Evolutionary conservation across 2,797 vertebrate species (phyloP).

Genomic region (Sparidentex hasta): DNA sequence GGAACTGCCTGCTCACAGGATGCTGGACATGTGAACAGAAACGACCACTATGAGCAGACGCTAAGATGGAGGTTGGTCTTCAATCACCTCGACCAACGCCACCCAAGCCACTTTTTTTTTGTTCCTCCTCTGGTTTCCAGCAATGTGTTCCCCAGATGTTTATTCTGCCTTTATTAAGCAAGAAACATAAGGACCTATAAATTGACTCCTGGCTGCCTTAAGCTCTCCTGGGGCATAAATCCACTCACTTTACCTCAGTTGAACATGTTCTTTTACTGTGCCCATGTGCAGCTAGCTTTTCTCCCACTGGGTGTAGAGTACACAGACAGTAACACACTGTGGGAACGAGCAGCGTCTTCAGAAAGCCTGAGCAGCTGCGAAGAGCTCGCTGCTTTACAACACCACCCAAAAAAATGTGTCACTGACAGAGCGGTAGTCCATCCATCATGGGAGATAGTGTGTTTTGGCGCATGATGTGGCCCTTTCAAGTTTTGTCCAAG

Average conservation of each 20-base stretch:
- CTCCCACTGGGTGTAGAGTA: constrained; percentile 64
- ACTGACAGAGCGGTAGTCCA: constrained; percentile 49
- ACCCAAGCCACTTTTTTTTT: constrained; percentile 69
- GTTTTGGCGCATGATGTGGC: constrained; percentile 52
- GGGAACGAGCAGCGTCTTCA: constrained; percentile 60
- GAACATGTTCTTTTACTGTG: constrained; percentile 61
- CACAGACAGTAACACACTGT: constrained; percentile 63
- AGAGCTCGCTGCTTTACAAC: constrained; percentile 47
- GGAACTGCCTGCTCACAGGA: constrained; percentile 67
- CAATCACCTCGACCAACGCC: constrained; percentile 81
- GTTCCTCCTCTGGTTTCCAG: constrained; percentile 64
- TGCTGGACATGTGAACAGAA: constrained; percentile 79
- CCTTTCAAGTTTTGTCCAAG: constrained; percentile 64
- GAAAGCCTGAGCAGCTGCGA: constrained; percentile 64
- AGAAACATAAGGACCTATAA: constrained; percentile 82
- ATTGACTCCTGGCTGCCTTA: constrained; percentile 77
- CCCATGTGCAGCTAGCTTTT: constrained; percentile 63
- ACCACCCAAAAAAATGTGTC: constrained; percentile 62
- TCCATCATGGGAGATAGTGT: constrained; percentile 63
- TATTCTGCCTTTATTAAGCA: constrained; percentile 82
- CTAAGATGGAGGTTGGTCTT: constrained; percentile 77
- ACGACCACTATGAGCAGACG: constrained; percentile 83
- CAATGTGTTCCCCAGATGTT: constrained; percentile 89
- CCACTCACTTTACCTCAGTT: constrained; percentile 73
- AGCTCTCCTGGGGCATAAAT: constrained; percentile 77